Percentiles rank a stretch among this genome's conserved stretches.
These are phyloP conservation scores for Epirrhoe alternata DNA, from an alignment of 2,888 invertebrate species.

Conservation along the genomic window DNA sequence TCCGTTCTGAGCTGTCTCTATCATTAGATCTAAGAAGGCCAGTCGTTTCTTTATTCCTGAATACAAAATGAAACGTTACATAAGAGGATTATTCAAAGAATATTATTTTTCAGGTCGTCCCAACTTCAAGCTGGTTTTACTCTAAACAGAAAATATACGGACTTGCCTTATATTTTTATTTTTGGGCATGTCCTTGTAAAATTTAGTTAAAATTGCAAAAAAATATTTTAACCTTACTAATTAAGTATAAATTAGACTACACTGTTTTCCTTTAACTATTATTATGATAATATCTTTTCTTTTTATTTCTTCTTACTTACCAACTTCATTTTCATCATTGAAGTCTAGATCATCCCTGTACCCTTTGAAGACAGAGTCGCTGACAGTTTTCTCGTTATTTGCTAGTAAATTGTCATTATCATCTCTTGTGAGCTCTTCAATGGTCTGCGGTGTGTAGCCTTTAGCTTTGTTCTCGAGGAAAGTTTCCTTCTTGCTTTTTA, in stretches of 20 bases:
- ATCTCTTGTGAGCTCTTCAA: constrained; percentile 69
- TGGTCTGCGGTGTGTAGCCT: constrained; percentile 72
- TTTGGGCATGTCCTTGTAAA: no score
- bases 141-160: no score
- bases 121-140: no score
- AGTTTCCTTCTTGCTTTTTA: constrained; percentile 86
- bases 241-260: no score
- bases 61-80: constrained; percentile 9
- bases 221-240: no score
- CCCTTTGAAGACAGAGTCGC: constrained; percentile 86
- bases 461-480: constrained; percentile 81
- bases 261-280: no score
- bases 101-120: no score
- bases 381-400: constrained; percentile 62
- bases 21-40: constrained; percentile 95
- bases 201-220: no score
- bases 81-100: no score
- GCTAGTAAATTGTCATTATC: constrained; percentile 65
- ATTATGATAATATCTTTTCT: neutral
- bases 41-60: constrained; percentile 91
- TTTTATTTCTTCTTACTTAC: constrained; percentile 59
- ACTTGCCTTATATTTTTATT: no score
- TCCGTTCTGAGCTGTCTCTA: constrained; percentile 93
- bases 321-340: constrained; percentile 92
- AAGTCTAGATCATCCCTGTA: constrained; percentile 92